A percentile compares a stretch with the other conserved stretches of the same genome.
These are phyloP conservation scores for Chelon auratus DNA, from an alignment of 2,797 vertebrate species.

Conservation along the genomic window DNA sequence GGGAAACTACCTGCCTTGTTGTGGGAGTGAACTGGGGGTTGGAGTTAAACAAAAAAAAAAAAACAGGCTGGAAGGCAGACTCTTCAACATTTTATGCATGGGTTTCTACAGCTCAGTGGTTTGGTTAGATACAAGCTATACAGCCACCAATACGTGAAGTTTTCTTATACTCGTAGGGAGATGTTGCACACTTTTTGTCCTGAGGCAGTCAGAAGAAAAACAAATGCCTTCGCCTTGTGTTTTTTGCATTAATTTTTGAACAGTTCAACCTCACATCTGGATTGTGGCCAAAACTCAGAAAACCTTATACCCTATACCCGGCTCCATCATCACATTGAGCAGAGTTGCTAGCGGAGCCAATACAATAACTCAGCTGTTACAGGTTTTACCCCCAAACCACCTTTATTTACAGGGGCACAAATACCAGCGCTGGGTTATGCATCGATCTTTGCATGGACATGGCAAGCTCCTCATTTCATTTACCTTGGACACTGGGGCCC, in stretches of 20 bases:
- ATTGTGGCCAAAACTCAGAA: conserved; percentile 48
- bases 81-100: conserved; percentile 27
- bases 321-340: conserved; percentile 31
- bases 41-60: not conserved
- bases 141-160: conserved; percentile 20
- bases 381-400: conserved; percentile 12
- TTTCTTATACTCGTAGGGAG: conserved; percentile 25
- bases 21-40: conserved; percentile 17
- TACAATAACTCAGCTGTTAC: conserved; percentile 48
- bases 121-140: conserved; percentile 15
- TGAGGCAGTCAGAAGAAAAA: conserved; percentile 9
- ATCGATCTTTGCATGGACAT: conserved; percentile 67
- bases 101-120: conserved; percentile 31
- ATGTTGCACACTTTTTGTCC: conserved; percentile 32
- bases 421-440: conserved; percentile 40
- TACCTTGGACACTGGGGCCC: conserved; percentile 60
- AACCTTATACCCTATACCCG: conserved; percentile 8
- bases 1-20: conserved; percentile 34
- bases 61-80: conserved; percentile 19
- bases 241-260: conserved; percentile 44
- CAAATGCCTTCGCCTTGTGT: conserved; percentile 30
- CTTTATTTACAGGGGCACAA: conserved; percentile 53
- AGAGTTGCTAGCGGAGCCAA: conserved; percentile 20
- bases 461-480: conserved; percentile 63
- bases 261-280: conserved; percentile 30